Evolutionary conservation across 2,113 vertebrate species (phyloP).

Genomic region (Sprattus sprattus): DNA sequence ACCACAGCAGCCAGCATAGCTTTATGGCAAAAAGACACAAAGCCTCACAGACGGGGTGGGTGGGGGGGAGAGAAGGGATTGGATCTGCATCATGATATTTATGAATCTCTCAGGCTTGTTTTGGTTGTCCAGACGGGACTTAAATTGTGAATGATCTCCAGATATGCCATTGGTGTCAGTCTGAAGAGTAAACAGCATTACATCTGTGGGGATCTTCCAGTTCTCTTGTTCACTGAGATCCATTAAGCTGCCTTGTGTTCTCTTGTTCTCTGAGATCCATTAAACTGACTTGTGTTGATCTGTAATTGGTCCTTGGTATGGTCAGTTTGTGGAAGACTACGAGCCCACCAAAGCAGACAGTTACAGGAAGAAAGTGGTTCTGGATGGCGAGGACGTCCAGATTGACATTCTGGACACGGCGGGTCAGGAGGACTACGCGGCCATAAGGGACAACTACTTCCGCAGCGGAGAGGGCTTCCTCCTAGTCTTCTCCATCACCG

Average conservation of each 20-base stretch:
- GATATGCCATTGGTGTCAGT: background rate
- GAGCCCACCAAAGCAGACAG: conserved; percentile 98
- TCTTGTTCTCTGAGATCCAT: no score
- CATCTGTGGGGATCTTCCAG: no score
- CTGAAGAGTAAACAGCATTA: no score
- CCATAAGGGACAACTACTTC: conserved; percentile 98
- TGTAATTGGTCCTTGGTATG: no score
- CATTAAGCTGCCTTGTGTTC: no score
- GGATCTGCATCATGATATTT: background rate
- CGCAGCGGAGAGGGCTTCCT: conserved; percentile 96
- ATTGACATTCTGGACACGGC: conserved; percentile 88
- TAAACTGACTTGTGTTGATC: no score
- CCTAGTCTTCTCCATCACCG: conserved; percentile 94
- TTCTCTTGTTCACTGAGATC: no score
- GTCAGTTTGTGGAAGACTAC: conserved; percentile 97
- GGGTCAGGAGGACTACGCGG: conserved; percentile 94
- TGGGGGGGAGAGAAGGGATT: background rate
- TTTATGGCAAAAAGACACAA: background rate
- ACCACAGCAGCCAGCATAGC: background rate
- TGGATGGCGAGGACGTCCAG: conserved; percentile 96
- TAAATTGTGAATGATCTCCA: background rate
- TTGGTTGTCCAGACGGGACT: background rate
- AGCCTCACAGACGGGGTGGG: background rate
- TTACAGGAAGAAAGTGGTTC: conserved; percentile 97
- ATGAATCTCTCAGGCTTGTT: background rate